Conservation (phyloP, 37 sponge, comb jelly and placozoan species). For the Amphimedon queenslandica region DNA sequence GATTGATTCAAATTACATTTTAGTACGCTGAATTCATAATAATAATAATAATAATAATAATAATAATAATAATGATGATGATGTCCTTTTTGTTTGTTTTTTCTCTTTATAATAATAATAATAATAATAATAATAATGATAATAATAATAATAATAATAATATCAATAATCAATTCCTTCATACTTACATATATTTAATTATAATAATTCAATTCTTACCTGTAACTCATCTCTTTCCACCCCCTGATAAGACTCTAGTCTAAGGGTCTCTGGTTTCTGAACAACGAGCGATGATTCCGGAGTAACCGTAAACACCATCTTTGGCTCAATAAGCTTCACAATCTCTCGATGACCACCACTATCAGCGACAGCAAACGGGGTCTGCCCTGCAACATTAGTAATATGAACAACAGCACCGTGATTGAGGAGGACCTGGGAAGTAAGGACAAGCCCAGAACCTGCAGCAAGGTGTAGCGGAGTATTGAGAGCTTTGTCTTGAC, state of each 20-base stretch:
- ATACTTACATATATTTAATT: too few species aligned
- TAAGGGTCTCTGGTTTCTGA: slow-evolving; percentile 3
- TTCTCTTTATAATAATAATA: too few species aligned
- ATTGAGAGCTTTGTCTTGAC: slow-evolving; percentile 17
- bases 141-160: too few species aligned
- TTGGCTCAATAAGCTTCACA: slow-evolving; percentile 15
- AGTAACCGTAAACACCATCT: slow-evolving; percentile 14
- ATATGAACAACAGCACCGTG: not conserved
- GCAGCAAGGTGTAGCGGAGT: slow-evolving; percentile 30
- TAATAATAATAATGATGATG: too few species aligned
- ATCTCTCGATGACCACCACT: not conserved
- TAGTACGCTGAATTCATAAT: too few species aligned
- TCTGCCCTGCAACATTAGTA: slow-evolving; percentile 26
- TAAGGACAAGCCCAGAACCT: slow-evolving; percentile 4
- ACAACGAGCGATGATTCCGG: not conserved
- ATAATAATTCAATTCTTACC: too few species aligned
- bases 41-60: too few species aligned
- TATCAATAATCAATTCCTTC: too few species aligned
- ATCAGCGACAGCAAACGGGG: slow-evolving; percentile 25
- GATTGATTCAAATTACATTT: too few species aligned
- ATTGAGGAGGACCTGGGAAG: slow-evolving; percentile 10
- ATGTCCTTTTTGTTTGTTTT: too few species aligned
- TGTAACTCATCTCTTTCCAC: not conserved
- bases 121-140: too few species aligned
- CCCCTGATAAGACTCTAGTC: slow-evolving; percentile 24